Evolutionary conservation across 2,113 vertebrate species (phyloP).

Genomic region (Nesogale talazaci): DNA sequence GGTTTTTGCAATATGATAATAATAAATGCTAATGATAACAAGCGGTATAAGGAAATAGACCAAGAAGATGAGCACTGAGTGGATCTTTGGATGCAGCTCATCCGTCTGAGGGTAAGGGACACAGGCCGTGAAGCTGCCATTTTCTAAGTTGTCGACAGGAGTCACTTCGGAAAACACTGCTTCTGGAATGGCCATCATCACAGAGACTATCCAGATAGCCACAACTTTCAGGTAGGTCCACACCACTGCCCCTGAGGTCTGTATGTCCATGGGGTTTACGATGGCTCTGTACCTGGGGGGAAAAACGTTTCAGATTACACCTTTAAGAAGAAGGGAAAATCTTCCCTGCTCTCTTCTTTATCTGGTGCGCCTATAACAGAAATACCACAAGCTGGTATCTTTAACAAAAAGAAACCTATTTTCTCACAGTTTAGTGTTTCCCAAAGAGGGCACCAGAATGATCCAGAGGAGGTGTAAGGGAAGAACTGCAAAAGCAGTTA

Average conservation of each 20-base stretch:
- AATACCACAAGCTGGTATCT: too few species aligned
- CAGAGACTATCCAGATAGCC: constrained; percentile 93
- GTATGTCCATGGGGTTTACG: constrained; percentile 98
- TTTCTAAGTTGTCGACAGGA: constrained; percentile 86
- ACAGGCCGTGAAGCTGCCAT: constrained; percentile 92
- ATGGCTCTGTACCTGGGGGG: constrained; percentile 95
- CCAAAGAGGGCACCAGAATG: too few species aligned
- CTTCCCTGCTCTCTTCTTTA: neutral
- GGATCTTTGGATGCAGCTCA: constrained; percentile 94
- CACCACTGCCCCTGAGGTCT: constrained; percentile 91
- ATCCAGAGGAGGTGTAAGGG: too few species aligned
- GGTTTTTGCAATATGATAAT: constrained; percentile 95
- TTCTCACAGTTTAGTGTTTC: too few species aligned
- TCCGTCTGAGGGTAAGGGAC: constrained; percentile 94
- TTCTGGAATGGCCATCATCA: constrained; percentile 93
- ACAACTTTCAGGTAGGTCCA: constrained; percentile 93
- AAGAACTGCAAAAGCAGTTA: too few species aligned
- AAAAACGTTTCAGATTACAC: constrained; percentile 26
- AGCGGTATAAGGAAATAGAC: constrained; percentile 96
- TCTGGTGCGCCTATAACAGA: neutral
- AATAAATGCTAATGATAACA: constrained; percentile 93
- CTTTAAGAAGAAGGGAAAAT: neutral
- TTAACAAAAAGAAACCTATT: too few species aligned
- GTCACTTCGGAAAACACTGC: constrained; percentile 94
- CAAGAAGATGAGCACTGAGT: constrained; percentile 95